These are phyloP conservation scores for Acronicta alni DNA, from an alignment of 2,888 invertebrate species.

Conservation along the genomic window DNA sequence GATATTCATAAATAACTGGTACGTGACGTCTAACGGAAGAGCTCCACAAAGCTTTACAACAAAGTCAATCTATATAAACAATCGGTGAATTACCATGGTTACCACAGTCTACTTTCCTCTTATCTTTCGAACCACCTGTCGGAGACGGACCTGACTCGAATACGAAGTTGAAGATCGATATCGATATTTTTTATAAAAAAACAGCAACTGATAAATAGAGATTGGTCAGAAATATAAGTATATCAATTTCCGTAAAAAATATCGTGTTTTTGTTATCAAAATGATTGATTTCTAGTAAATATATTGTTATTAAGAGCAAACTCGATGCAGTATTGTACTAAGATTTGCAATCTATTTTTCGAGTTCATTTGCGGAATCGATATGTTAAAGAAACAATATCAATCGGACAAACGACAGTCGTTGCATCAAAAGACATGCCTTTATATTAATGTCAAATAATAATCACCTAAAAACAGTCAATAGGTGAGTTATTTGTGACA, in stretches of 20 bases:
- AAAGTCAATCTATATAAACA: conserved; percentile 67
- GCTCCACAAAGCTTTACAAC: conserved; percentile 50
- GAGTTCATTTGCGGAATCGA: background rate
- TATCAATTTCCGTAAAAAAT: background rate
- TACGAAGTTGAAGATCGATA: conserved; percentile 56
- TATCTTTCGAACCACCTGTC: conserved; percentile 65
- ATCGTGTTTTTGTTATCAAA: background rate
- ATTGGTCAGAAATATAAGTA: background rate
- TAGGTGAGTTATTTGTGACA: conserved; percentile 57
- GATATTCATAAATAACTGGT: conserved; percentile 38
- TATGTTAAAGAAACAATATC: conserved; percentile 1
- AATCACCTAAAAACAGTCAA: conserved; percentile 36
- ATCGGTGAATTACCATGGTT: conserved; percentile 61
- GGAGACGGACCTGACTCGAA: conserved; percentile 54
- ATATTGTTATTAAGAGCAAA: background rate
- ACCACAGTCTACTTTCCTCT: conserved; percentile 64
- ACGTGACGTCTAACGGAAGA: conserved; percentile 49
- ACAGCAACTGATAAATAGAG: conserved; percentile 9
- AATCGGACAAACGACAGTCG: conserved; percentile 18
- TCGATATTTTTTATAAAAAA: conserved; percentile 44
- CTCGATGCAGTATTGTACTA: background rate
- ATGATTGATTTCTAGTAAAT: background rate
- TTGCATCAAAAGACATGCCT: conserved; percentile 8
- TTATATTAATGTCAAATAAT: conserved; percentile 25
- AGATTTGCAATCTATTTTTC: background rate